phyloP scores from a whole-genome alignment of 2,888 invertebrate genomes.

The Caenorhabditis imperialis region DNA sequence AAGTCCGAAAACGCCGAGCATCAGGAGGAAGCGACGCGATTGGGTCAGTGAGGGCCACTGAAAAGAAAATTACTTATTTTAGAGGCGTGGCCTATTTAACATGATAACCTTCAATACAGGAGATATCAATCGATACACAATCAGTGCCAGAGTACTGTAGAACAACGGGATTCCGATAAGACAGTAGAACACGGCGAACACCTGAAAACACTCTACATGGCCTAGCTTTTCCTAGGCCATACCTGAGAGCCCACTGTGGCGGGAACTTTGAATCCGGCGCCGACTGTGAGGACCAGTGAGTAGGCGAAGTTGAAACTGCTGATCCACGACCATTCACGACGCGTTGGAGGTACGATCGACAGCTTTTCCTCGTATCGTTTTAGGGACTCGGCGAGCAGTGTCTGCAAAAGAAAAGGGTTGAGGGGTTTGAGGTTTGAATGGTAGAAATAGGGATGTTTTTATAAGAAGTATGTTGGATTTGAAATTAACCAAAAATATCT shows the following conservation, averaged over 20 bases:
- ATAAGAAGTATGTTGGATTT: too few relatives aligned
- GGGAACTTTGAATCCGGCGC: constrained; percentile 70
- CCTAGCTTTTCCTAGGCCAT: too few relatives aligned
- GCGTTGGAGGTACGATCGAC: constrained; percentile 47
- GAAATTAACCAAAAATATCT: too few relatives aligned
- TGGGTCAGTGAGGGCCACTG: constrained; percentile 48
- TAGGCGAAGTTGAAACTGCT: constrained; percentile 75
- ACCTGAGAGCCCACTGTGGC: constrained; percentile 71
- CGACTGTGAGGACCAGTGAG: constrained; percentile 73
- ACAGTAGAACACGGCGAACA: constrained; percentile 73
- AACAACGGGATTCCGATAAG: constrained; percentile 74
- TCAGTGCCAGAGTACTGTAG: constrained; percentile 62
- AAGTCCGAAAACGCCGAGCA: constrained; percentile 49
- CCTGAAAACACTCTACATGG: too few relatives aligned
- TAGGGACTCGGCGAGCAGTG: constrained; percentile 68
- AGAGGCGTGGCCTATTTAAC: background rate
- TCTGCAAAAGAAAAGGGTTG: constrained; percentile 54
- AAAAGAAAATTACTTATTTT: constrained; percentile 2
- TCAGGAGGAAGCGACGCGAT: constrained; percentile 48
- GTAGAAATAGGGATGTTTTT: too few relatives aligned
- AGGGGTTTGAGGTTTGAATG: too few relatives aligned
- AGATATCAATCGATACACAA: constrained; percentile 54
- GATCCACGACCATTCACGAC: constrained; percentile 68
- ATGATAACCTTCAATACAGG: constrained; percentile 54
- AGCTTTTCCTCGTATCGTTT: constrained; percentile 69